Base-by-base conservation (phyloP, 2,888 invertebrate species). In the Pristionchus fissidentatus region DNA sequence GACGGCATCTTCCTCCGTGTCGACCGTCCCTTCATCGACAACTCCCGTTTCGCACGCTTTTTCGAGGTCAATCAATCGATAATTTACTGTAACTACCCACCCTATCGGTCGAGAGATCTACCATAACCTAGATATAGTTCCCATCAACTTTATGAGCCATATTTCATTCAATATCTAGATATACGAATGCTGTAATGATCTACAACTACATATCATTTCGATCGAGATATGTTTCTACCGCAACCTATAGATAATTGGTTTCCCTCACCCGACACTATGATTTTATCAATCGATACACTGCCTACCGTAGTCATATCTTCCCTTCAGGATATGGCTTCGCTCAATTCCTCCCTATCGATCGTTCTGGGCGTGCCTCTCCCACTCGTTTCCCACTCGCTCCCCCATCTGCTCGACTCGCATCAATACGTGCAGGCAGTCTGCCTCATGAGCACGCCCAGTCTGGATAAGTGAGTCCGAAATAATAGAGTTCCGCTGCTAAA, bases 1-100 rank as follows among this genome's bases (percentile, higher is more conserved):
- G 73, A 83, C 73, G 83, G 83, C 10, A 70, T 83, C 38, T 55
- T 83, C 52, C 38, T 83, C 4, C n/a, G 52, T 0, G 43, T 41
- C 7, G 70, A 83, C 32, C 46, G 73, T 15, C 73, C 70, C 0
- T 73, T 70, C 83, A 73, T 73, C 55, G 83, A 83, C 29, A 49
- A 70, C 10, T 38, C 70, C 0, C 38, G 70, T 19, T 73, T 83
- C 73, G 15, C 29, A 1, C 26, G 8, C 55, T 73, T 83, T 38
- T 52, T 83, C 83, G 49, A 55, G 55, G 83, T 83, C 2, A 55
- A 4, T 55, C 4, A 13, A 22, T 22, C 55, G n/a, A n/a, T 1
- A 4, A 32, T 35, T 26, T n/a, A 2, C 7, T 15, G 52, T 38
- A 5, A 73, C 26, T 32, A 38, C 5, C 26, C n/a, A n/a, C n/a